Evolutionary conservation across 2,888 invertebrate species (phyloP), one percentile per base, ranked within the genome.

Genomic region (Coleophora deauratella): DNA sequence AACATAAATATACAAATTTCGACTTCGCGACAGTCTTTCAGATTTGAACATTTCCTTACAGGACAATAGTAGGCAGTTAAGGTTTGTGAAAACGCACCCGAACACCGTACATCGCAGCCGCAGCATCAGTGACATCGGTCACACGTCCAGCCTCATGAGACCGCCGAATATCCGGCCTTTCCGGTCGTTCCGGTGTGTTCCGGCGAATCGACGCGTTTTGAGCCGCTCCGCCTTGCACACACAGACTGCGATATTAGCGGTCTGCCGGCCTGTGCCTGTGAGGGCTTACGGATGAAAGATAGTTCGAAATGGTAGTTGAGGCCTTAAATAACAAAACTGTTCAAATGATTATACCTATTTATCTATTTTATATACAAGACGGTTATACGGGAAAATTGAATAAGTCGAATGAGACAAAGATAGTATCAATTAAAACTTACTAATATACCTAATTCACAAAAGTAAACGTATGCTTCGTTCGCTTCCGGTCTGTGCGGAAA

Each of bases 121-220:
- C 35, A 35, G n/a, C 31, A 46, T 44, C 56, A 61, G 47, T 60
- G 52, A 54, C 70, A 69, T 70, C 69, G 64, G 59, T 70, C 71
- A 61, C 59, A 51, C 51, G 66, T 66, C 66, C 52, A 61, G 66
- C 63, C 35, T 11, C 30, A 6, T 21, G 21, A 21, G 21, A 21
- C 21, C 6, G 21, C 3, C 10, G 51, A 53, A 52, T 57, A 57
- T 54, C 52, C 57, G 51, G 45, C 41, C 44, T 9, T 47, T 46
- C 37, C 54, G 48, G 39, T 49, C 49, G 54, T 55, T 55, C 49
- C 52, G 51, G 50, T 55, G 54, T 52, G 54, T 57, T 55, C 51
- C 51, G 50, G 51, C 48, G 50, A n/a, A n/a, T n/a, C n/a, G n/a
- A n/a, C n/a, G n/a, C n/a, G 21, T 21, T 21, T 6, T 6, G 3